Base-by-base conservation (phyloP, 2,797 vertebrate genomes). In the Labeo calbasu region DNA sequence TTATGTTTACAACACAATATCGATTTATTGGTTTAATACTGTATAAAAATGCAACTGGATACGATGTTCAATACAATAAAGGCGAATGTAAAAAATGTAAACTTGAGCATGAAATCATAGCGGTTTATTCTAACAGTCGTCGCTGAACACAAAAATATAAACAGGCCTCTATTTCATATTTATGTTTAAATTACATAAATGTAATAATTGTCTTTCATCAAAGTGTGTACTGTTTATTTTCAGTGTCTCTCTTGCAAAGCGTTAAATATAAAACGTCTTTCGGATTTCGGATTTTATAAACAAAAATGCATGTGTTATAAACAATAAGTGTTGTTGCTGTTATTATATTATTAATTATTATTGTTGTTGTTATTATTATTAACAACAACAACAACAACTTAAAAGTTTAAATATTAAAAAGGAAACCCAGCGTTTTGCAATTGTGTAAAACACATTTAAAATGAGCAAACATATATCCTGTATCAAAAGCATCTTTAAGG, bases 401-500 rank as follows among this genome's bases (percentile, higher is more conserved):
- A 1, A 46, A 57, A 36, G 70, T 79, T 61, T 4, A n/a, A 59
- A 73, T 12, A 23, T 40, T 21, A 4, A 5, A 68, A 40, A 68
- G 19, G 14, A 55, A 69, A 61, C 25, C n/a, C 10, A 28, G 17
- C 17, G 3, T 50, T 19, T 19, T 21, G 21, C 32, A 70, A 43
- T 53, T 59, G 14, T 28, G 36, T n/a, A 43, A 19, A 51, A 12
- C 32, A 75, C 14, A 50, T 46, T 46, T 72, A 40, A 23, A 59
- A 23, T 32, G 8, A 4, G 2, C 5, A 69, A 3, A 40, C 19
- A 17, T 63, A 55, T n/a, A 80, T 13, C 19, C 3, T 65, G 55
- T 28, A 68, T 68, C n/a, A 73, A 79, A 50, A 71, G 43, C n/a
- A 61, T 79, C 14, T 63, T 75, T 59, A 68, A 80, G 50, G 13